Evolutionary conservation across 2,888 invertebrate genomes (phyloP).

Genomic region (Lissocephala sabroskyi): DNA sequence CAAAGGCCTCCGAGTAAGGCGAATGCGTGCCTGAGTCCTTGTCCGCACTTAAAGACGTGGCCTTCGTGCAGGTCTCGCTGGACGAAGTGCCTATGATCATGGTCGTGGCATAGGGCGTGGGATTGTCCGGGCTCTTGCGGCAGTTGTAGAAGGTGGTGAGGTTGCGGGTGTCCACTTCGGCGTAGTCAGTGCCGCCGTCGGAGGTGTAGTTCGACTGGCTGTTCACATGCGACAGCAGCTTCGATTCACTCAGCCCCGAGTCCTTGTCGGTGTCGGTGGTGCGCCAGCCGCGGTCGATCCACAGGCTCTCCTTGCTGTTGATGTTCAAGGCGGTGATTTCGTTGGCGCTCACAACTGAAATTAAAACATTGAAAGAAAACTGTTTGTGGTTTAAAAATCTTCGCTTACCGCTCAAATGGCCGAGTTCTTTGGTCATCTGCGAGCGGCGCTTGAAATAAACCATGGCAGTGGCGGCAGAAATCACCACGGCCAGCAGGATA

Average conservation of each 20-base stretch:
- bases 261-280: constrained; percentile 78
- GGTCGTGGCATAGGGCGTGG: constrained; percentile 83
- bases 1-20: constrained; percentile 70
- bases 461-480: constrained; percentile 69
- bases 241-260: constrained; percentile 75
- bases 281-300: constrained; percentile 82
- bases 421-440: constrained; percentile 75
- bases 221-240: constrained; percentile 75
- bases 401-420: constrained; percentile 76
- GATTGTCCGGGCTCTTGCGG: constrained; percentile 75
- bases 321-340: constrained; percentile 73
- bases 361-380: not conserved
- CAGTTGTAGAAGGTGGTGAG: constrained; percentile 81
- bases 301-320: constrained; percentile 78
- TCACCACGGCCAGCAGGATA: constrained; percentile 66
- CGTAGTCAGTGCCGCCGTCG: constrained; percentile 77
- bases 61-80: constrained; percentile 71
- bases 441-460: constrained; percentile 71
- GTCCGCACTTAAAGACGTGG: constrained; percentile 70
- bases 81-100: constrained; percentile 76
- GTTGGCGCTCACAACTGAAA: constrained; percentile 72
- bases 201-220: constrained; percentile 72
- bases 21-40: constrained; percentile 73
- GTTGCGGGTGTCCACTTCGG: constrained; percentile 78
- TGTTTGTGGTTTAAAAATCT: not conserved